These are phyloP conservation scores for Pinctada fucata DNA, from an alignment of 2,888 invertebrate genomes.

Conservation along the genomic window DNA sequence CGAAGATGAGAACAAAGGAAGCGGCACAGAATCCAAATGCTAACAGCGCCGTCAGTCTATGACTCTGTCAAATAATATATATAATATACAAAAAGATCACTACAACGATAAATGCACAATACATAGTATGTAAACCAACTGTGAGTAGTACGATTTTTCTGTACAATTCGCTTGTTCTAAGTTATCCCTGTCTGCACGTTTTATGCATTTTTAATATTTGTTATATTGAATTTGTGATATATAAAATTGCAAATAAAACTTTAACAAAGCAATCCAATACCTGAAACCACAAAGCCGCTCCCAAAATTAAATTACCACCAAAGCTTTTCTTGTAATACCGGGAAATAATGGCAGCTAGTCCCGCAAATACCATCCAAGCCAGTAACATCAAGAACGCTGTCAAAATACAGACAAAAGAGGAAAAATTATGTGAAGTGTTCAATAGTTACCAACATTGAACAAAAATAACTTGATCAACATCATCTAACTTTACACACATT, in stretches of 20 bases:
- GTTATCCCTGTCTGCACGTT: too few species aligned
- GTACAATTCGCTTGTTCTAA: too few species aligned
- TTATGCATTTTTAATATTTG: too few species aligned
- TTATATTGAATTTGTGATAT: too few species aligned
- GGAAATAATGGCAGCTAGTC: constrained; percentile 1
- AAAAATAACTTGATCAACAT: too few species aligned
- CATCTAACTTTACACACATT: too few species aligned
- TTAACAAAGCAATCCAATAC: background rate
- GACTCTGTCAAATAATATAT: background rate
- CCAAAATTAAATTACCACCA: background rate
- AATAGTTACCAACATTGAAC: too few species aligned
- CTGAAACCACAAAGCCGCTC: constrained; percentile 17
- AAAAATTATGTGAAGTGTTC: too few species aligned
- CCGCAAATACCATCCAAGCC: constrained; percentile 22
- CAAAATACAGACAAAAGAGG: background rate
- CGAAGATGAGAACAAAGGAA: background rate
- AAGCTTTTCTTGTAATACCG: constrained; percentile 13
- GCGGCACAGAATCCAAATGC: background rate
- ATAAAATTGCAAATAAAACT: background rate
- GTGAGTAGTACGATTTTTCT: too few species aligned
- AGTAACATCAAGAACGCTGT: constrained; percentile 8
- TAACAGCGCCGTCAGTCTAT: background rate
- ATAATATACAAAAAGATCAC: too few species aligned
- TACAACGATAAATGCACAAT: too few species aligned
- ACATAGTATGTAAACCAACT: too few species aligned